Percentiles rank a stretch among this genome's conserved stretches.
These are phyloP conservation scores for Cacoxenus indagator DNA, from an alignment of 2,888 invertebrate species.

Conservation along the genomic window DNA sequence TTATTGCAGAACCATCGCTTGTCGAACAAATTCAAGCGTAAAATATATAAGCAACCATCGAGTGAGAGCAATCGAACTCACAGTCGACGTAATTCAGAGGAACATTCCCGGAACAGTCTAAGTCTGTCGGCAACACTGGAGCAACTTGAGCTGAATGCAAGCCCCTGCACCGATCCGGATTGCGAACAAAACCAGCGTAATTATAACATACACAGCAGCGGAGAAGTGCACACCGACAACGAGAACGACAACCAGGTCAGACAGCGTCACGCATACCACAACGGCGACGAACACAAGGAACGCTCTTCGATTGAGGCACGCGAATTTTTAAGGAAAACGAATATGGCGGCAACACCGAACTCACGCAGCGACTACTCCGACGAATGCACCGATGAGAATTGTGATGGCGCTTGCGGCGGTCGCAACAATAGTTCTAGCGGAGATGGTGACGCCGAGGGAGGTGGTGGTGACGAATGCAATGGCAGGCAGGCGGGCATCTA, in stretches of 20 bases:
- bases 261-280: slow-evolving; percentile 34
- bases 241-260: slow-evolving; percentile 35
- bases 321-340: slow-evolving; percentile 50
- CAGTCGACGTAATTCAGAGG: slow-evolving; percentile 56
- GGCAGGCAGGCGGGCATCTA: slow-evolving; percentile 56
- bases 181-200: slow-evolving; percentile 42
- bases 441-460: slow-evolving; percentile 33
- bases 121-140: slow-evolving; percentile 59
- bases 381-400: slow-evolving; percentile 60
- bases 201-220: slow-evolving; percentile 37
- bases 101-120: slow-evolving; percentile 54
- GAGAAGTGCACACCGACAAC: slow-evolving; percentile 40
- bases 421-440: neutral
- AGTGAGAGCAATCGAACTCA: slow-evolving; percentile 41
- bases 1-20: slow-evolving; percentile 60
- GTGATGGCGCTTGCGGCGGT: slow-evolving; percentile 38
- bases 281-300: slow-evolving; percentile 31
- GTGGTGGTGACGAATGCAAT: slow-evolving; percentile 37
- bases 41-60: slow-evolving; percentile 59
- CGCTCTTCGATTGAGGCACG: slow-evolving; percentile 54
- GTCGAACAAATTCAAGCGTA: slow-evolving; percentile 53
- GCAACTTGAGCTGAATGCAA: slow-evolving; percentile 54
- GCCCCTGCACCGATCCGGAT: slow-evolving; percentile 53
- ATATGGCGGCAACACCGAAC: slow-evolving; percentile 59
- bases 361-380: slow-evolving; percentile 51